A percentile compares a stretch with the other conserved stretches of the same genome.
These are phyloP conservation scores for Pitta sordida DNA, from an alignment of 2,113 vertebrate species.

Conservation along the genomic window DNA sequence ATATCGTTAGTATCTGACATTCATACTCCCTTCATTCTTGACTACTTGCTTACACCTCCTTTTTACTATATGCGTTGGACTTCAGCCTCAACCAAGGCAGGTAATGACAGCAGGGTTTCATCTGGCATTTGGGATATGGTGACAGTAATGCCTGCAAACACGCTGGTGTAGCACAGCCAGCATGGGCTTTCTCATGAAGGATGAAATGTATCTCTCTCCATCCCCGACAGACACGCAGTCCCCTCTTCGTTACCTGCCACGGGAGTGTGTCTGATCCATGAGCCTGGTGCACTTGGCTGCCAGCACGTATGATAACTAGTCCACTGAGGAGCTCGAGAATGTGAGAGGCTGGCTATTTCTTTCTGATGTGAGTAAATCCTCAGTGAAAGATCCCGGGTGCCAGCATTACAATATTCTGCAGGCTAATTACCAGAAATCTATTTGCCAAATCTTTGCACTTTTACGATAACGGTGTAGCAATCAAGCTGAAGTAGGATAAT, in stretches of 20 bases:
- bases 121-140: neutral
- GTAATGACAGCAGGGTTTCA: neutral
- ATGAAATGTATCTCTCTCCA: neutral
- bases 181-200: neutral
- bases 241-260: neutral
- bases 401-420: neutral
- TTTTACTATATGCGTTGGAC: neutral
- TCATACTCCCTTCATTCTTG: neutral
- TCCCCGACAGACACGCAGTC: rapidly evolving
- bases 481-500: neutral
- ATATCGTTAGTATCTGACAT: neutral
- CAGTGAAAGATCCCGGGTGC: rapidly evolving
- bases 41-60: neutral
- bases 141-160: neutral
- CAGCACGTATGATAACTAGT: neutral
- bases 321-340: neutral
- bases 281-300: neutral
- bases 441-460: neutral
- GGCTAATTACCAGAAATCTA: neutral
- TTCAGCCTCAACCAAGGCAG: neutral
- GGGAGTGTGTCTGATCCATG: neutral
- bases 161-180: neutral
- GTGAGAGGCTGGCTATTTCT: neutral
- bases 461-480: neutral
- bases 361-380: neutral